Evolutionary conservation across 2,113 vertebrate species (phyloP), one percentile per base, ranked within the genome.

Genomic region (Pimephales promelas): DNA sequence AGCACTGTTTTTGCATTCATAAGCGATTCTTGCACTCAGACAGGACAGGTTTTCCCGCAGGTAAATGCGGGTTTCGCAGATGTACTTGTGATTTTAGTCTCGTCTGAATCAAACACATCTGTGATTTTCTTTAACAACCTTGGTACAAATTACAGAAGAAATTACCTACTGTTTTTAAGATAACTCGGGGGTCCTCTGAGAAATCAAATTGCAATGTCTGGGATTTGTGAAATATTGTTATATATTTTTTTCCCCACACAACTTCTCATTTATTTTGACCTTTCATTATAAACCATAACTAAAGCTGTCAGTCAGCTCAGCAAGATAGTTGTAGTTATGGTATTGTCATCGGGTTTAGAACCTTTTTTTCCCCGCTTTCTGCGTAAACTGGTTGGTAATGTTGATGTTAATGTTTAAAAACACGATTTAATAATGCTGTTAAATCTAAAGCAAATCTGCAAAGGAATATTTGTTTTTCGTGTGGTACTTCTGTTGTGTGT

Each of bases 31-130:
- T 28, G 28, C 28, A 14, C n/a, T 77, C 74, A 76, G 31, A 57
- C 40, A 9, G 76, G 56, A 79, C 40, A 11, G 40, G 9, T 79
- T 79, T 47, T 78, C 56, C 76, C 8, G 5, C 36, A 62, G 76
- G 57, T 79, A 26, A 28, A 79, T 62, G 56, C 34, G 13, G 59
- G 22, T 79, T 62, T 61, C 76, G 62, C 76, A 47, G 76, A 43
- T 14, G 18, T 18, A 59, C 34, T 77, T 24, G 52, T 24, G 74
- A 59, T 77, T 59, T 79, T 47, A 8, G 9, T 79, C 76, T 45
- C 24, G 8, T 62, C 34, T 79, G 57, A 79, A 47, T 61, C 31
- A 78, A 61, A 62, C 74, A n/a, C 47, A 22, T 76, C 49, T 57
- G 52, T n/a, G 31, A 49, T 57, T 57, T 77, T 61, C n/a, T 78